Conservation (phyloP, 2,113 vertebrate species). For the Pangasianodon gigas region DNA sequence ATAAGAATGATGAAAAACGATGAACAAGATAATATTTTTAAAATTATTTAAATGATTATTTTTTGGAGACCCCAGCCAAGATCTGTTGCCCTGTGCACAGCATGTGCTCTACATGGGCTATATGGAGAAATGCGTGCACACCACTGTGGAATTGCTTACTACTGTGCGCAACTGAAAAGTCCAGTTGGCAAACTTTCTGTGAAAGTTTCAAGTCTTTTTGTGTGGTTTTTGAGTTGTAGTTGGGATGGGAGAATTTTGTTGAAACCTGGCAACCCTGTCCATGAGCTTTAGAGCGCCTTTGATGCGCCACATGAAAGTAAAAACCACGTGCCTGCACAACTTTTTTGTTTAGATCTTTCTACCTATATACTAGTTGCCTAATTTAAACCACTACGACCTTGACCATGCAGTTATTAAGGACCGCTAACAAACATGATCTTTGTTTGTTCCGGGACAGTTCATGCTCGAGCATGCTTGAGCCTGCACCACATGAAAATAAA, state of each 20-base stretch:
- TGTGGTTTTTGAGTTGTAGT: not conserved
- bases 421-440: not conserved
- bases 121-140: not conserved
- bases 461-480: not conserved
- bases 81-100: not conserved
- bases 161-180: not conserved
- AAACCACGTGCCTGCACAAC: not conserved
- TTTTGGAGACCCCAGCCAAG: not conserved
- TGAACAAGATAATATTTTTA: too few relatives aligned
- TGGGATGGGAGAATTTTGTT: not conserved
- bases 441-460: not conserved
- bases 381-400: not conserved
- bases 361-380: not conserved
- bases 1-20: too few relatives aligned
- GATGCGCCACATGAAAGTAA: not conserved
- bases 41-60: too few relatives aligned
- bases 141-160: not conserved
- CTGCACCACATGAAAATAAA: not conserved
- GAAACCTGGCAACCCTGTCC: not conserved
- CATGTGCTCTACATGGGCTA: not conserved
- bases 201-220: not conserved
- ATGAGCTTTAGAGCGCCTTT: not conserved
- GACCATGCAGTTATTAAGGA: not conserved
- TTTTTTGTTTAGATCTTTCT: not conserved
- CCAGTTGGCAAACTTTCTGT: not conserved